phyloP scores from a whole-genome alignment of 2,113 vertebrate genomes.

The Cryptotis parvus region DNA sequence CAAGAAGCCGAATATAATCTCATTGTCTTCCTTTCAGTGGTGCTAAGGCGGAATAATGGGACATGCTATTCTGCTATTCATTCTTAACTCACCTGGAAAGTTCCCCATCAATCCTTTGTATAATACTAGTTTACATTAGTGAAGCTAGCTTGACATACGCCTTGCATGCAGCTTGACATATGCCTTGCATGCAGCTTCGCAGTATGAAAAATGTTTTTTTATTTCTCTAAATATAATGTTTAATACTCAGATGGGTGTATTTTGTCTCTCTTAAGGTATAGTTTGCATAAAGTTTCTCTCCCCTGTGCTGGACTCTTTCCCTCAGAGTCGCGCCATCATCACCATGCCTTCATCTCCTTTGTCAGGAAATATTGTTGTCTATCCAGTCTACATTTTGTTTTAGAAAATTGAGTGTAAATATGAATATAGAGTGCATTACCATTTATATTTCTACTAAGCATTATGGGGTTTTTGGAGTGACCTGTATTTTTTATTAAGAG shows the following conservation, averaged over 20 bases:
- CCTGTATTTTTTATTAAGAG: background rate
- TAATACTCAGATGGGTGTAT: background rate
- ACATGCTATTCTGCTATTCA: background rate
- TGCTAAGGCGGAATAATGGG: background rate
- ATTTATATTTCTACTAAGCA: conserved; percentile 3
- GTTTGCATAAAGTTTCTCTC: background rate
- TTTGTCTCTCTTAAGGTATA: background rate
- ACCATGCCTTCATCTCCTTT: background rate
- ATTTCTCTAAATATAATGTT: background rate
- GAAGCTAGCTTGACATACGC: background rate
- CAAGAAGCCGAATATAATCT: background rate
- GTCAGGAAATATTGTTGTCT: background rate
- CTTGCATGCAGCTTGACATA: too few species aligned
- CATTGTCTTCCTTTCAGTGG: too few species aligned
- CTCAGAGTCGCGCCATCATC: background rate
- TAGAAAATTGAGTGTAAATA: background rate
- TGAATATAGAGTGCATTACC: background rate
- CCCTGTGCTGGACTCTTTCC: background rate
- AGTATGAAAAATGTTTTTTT: too few species aligned
- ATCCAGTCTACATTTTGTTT: background rate
- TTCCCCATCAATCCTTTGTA: background rate
- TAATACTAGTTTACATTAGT: conserved; percentile 19
- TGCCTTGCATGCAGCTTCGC: too few species aligned
- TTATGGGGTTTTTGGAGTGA: background rate
- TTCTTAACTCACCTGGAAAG: background rate